Evolutionary conservation across 2,888 invertebrate species (phyloP), one percentile per base, ranked within the genome.

Genomic region (Habrosyne pyritoides): DNA sequence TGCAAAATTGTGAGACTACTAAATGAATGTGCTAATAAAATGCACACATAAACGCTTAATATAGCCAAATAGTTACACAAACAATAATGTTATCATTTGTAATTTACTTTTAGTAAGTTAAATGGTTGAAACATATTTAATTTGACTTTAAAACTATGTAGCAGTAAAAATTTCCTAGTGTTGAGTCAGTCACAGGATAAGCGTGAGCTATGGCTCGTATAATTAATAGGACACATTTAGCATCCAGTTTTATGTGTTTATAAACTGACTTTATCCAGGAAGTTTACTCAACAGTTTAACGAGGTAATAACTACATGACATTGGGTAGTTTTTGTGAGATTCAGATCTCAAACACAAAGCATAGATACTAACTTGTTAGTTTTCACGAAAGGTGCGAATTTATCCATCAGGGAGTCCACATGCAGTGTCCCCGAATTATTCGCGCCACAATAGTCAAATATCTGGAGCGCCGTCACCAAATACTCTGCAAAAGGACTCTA

Each of bases 391-490:
- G 91, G 89, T 58, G 87, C 84, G 67, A 90, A 89, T 73, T 89
- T 89, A 59, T 90, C 87, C 89, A 92, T 91, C 57, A 92, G 76
- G 47, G 78, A 73, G 64, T 90, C 83, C 52, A 91, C 89, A 60
- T 81, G 81, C 64, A 91, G 71, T 61, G 81, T 79, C 52, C 82
- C 83, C 42, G 81, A 73, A 64, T 73, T 85, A 49, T 88, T 83
- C 10, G 80, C 84, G 57, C 89, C 89, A 70, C 89, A 92, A 73
- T 79, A 87, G 66, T 89, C 85, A 78, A 92, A 92, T 76, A 92
- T 89, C 67, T 90, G 89, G 49, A 81, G 73, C 56, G 92, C 92
- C 56, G 89, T 90, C 74, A 84, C 81, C 63, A 83, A 81, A 79
- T 86, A 91, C 65, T 89, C 92, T 92, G 83, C 60, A 86, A 80